A percentile compares a stretch with the other conserved stretches of the same genome.
Evolutionary conservation across 2,888 invertebrate genomes (phyloP).

Genomic region (Sarcophaga variegata): DNA sequence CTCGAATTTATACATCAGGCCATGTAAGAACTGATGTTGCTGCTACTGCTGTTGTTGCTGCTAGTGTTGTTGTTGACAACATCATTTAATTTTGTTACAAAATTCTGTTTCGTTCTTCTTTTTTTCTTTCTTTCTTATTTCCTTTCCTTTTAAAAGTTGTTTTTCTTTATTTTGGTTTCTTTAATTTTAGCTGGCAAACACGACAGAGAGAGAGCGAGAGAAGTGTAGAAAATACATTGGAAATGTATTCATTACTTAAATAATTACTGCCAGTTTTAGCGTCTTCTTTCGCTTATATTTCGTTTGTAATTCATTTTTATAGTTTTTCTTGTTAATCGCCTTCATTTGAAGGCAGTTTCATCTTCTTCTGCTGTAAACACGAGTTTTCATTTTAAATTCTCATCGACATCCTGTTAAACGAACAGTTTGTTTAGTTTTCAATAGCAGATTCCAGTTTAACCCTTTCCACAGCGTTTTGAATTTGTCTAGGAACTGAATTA

Average conservation of each 20-base stretch:
- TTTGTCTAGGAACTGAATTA: too few relatives aligned
- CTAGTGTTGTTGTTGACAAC: constrained; percentile 46
- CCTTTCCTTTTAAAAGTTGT: constrained; percentile 15
- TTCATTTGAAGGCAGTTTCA: neutral
- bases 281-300: constrained; percentile 29
- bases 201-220: too few relatives aligned
- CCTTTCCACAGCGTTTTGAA: neutral
- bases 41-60: neutral
- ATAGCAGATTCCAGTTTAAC: constrained; percentile 23
- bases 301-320: constrained; percentile 1
- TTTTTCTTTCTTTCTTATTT: too few relatives aligned
- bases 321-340: neutral
- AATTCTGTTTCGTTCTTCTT: constrained; percentile 1
- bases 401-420: constrained; percentile 19
- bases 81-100: constrained; percentile 56
- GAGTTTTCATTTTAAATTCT: neutral
- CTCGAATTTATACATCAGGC: neutral
- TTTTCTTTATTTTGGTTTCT: constrained; percentile 25
- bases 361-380: neutral
- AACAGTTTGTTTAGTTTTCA: constrained; percentile 6
- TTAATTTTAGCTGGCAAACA: constrained; percentile 16
- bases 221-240: neutral
- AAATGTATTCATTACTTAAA: constrained; percentile 48
- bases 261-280: constrained; percentile 53
- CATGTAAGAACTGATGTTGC: neutral